Base-by-base conservation (phyloP, 2,113 vertebrate genomes). In the Pycnonotus jocosus region DNA sequence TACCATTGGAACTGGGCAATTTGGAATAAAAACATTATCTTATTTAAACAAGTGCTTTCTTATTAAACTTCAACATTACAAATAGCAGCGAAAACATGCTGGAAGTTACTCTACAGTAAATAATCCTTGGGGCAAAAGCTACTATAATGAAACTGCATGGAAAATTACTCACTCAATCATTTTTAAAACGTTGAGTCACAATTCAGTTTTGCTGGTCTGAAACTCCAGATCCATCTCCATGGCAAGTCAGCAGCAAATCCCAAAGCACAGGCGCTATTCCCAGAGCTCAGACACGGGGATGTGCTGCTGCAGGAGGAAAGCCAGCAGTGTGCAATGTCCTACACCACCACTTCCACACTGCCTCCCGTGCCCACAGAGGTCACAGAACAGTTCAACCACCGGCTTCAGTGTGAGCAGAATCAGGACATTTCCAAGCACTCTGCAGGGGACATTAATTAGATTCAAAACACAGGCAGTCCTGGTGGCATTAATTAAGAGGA, bases 141-240 rank as follows among this genome's bases (percentile, higher is more conserved):
- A 88, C 16, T 25, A 51, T 51, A 64, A 47, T 11, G 35, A 95
- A 95, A 94, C 56, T 60, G 82, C 85, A 94, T 21, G 69, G 95
- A 92, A 94, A 72, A 90, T 95, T 76, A 84, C 51, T 91, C 73
- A 81, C 89, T 96, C 88, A 37, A 78, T 90, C 68, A 90, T 95
- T 97, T 96, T 93, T 72, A 90, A 94, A 95, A 80, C 15, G 4
- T 60, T 96, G 95, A 95, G 93, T 96, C 94, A 92, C 85, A 86
- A 78, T 58, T 90, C 86, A 79, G 88, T 88, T 92, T 83, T 88
- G 95, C 78, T 86, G 85, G 93, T 86, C 92, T 88, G 85, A 86
- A 95, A 88, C 90, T 93, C 79, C 95, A 58, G n/a, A 37, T 90
- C 40, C 20, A 95, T 93, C 96, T 95, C 95, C 88, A 94, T 81